phyloP scores from a whole-genome alignment of 53 echinoderm and acorn worm species.

The Astropecten irregularis region DNA sequence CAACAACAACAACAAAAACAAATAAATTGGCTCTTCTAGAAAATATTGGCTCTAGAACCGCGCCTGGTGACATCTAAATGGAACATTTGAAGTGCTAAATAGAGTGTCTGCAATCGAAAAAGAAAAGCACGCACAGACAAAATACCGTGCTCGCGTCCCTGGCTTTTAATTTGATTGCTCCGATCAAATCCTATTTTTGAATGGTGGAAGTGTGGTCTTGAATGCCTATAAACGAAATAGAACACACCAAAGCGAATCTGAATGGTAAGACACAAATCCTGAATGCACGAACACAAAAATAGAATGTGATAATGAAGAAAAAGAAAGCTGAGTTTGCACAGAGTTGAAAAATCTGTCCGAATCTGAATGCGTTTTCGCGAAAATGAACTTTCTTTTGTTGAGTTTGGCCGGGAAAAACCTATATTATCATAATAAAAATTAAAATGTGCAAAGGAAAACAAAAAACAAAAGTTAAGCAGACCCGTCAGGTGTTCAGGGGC shows the following conservation, averaged over 20 bases:
- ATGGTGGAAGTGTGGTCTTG: neutral
- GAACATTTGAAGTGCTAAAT: neutral
- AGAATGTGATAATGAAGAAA: neutral
- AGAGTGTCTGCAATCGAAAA: neutral
- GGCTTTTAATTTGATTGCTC: neutral
- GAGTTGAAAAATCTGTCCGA: no score
- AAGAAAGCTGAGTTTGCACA: no score
- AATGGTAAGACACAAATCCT: neutral
- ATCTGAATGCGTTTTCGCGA: no score
- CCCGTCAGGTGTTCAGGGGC: no score
- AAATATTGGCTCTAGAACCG: no score
- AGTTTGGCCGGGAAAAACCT: no score
- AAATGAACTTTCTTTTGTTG: no score
- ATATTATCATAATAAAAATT: no score
- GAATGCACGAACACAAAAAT: neutral
- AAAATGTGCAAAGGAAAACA: no score
- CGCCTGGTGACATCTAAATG: neutral
- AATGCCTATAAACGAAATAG: neutral
- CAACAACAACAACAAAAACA: no score
- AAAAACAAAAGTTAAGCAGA: no score
- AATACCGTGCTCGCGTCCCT: neutral
- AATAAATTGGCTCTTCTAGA: no score
- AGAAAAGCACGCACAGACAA: conserved; percentile 9
- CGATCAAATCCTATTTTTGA: neutral
- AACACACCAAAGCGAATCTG: neutral